Conservation (phyloP, 2,113 vertebrate species). For the Nasalis larvatus region DNA sequence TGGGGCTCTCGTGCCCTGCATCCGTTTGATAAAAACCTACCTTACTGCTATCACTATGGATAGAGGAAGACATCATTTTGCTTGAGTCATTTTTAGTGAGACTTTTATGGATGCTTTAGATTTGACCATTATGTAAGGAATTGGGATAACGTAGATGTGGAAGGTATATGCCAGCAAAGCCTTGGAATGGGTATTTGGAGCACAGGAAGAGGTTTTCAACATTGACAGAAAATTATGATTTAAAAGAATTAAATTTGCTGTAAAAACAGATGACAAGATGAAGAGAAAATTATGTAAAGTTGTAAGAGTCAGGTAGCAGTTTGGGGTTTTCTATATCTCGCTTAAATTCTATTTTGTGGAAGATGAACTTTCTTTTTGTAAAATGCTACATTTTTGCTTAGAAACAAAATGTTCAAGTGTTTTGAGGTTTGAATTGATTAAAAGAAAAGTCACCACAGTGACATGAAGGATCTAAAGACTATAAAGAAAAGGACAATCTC, state of each 20-base stretch:
- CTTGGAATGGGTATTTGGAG: neutral
- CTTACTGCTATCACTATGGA: neutral
- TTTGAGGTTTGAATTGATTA: neutral
- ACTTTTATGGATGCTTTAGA: neutral
- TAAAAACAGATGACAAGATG: neutral
- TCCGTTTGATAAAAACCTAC: neutral
- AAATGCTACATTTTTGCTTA: neutral
- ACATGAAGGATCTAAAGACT: neutral
- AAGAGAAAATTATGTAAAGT: neutral
- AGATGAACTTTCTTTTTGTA: neutral
- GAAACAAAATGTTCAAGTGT: neutral
- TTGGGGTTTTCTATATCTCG: neutral
- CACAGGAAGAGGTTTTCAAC: neutral
- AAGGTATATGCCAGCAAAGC: fast-evolving
- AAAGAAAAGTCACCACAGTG: neutral
- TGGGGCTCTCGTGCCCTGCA: no score
- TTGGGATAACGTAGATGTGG: neutral
- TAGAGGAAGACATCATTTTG: neutral
- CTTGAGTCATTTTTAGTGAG: neutral
- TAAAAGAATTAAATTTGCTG: neutral
- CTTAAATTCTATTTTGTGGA: neutral
- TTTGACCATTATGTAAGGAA: neutral
- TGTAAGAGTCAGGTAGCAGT: neutral
- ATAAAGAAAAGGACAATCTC: neutral
- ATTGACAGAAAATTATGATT: neutral